Percentiles rank a stretch among this genome's conserved stretches.
These are phyloP conservation scores for Meiosimyza platycephala DNA, from an alignment of 2,888 invertebrate genomes.

Conservation along the genomic window DNA sequence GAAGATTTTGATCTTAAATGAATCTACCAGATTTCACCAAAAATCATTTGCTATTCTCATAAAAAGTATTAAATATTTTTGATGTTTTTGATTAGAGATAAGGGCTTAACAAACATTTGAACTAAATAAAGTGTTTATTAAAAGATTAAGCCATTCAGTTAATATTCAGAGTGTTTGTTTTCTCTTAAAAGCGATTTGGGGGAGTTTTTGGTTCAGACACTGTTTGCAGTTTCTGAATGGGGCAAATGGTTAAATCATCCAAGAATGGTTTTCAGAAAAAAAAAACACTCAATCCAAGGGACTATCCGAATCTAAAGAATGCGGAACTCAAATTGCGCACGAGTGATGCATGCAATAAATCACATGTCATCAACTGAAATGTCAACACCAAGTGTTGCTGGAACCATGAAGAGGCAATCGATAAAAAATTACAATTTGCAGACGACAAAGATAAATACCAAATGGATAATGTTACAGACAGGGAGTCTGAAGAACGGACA, in stretches of 20 bases:
- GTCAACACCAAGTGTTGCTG: constrained; percentile 32
- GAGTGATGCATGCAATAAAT: constrained; percentile 57
- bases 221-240: too few species aligned
- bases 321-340: constrained; percentile 29
- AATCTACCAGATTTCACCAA: too few species aligned
- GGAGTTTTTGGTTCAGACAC: too few species aligned
- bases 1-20: too few species aligned
- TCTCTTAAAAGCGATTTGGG: too few species aligned
- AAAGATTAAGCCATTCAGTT: too few species aligned
- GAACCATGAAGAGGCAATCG: constrained; percentile 52
- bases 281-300: constrained; percentile 4
- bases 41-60: too few species aligned
- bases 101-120: too few species aligned
- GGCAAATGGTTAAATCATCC: neutral
- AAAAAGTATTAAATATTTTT: too few species aligned
- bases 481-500: constrained; percentile 5
- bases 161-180: too few species aligned
- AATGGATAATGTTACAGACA: constrained; percentile 46
- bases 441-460: constrained; percentile 26
- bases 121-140: too few species aligned
- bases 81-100: too few species aligned
- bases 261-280: neutral
- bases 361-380: constrained; percentile 53
- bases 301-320: constrained; percentile 14
- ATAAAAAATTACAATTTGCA: constrained; percentile 56